phyloP scores from a whole-genome alignment of 2,113 vertebrate genomes.

The Saimiri boliviensis region DNA sequence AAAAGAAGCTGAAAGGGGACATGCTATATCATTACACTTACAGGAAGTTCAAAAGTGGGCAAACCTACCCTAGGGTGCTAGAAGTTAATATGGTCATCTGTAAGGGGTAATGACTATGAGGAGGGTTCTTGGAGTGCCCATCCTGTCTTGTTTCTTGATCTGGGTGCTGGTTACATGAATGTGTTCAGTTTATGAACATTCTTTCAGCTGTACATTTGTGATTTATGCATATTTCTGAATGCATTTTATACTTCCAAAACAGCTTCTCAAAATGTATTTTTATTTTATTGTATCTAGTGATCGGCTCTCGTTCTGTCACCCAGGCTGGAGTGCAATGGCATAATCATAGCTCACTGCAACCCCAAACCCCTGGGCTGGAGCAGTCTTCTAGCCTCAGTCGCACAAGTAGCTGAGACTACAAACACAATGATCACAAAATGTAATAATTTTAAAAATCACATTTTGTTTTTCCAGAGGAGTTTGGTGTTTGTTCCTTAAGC shows the following conservation, averaged over 20 bases:
- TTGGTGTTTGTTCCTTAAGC: conserved; percentile 60
- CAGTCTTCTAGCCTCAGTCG: too few species aligned
- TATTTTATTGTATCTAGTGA: too few species aligned
- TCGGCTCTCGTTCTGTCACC: too few species aligned
- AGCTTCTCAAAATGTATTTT: too few species aligned
- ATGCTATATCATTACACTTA: background rate
- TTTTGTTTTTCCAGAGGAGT: conserved; percentile 58
- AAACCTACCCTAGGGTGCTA: background rate
- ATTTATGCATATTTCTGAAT: background rate
- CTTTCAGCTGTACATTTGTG: background rate
- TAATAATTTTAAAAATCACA: conserved; percentile 57
- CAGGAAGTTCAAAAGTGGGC: background rate
- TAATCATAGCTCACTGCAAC: too few species aligned
- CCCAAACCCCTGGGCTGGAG: too few species aligned
- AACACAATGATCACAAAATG: background rate
- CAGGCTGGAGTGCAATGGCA: too few species aligned
- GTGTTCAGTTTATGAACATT: background rate
- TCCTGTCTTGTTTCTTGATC: background rate
- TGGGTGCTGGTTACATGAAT: background rate
- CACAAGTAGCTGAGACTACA: too few species aligned
- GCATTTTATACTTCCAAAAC: background rate
- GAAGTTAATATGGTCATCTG: background rate
- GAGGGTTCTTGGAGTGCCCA: too few species aligned
- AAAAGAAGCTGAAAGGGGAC: background rate
- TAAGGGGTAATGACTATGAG: rapidly evolving